These are phyloP conservation scores for Sisyra nigra DNA, from an alignment of 2,888 invertebrate species.

Conservation along the genomic window DNA sequence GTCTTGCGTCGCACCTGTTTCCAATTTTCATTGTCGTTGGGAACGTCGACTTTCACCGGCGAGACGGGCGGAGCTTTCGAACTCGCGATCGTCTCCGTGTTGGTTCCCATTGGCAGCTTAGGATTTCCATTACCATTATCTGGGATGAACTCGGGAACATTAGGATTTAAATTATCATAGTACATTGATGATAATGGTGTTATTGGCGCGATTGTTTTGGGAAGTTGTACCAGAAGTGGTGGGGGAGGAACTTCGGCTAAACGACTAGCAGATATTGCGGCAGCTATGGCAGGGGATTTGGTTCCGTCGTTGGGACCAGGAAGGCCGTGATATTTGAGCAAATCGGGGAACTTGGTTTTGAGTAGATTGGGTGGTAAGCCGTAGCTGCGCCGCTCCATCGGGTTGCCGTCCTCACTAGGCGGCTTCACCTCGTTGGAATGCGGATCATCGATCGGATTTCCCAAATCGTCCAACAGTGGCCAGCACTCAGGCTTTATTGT, in stretches of 20 bases:
- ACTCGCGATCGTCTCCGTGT: conserved; percentile 3
- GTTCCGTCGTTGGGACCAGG: not conserved
- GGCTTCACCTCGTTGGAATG: conserved; percentile 4
- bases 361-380: not conserved
- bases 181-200: conserved; percentile 7
- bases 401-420: conserved; percentile 3
- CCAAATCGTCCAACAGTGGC: conserved; percentile 54
- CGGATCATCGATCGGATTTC: conserved; percentile 5
- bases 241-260: conserved; percentile 11
- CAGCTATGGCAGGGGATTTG: conserved; percentile 9
- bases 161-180: conserved; percentile 57
- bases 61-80: not conserved
- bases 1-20: conserved; percentile 31
- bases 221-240: conserved; percentile 7
- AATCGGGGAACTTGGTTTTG: not conserved
- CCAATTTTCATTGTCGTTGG: conserved; percentile 30
- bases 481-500: conserved; percentile 70
- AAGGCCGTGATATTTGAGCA: conserved; percentile 4
- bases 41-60: conserved; percentile 6
- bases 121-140: not conserved
- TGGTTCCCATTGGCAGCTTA: conserved; percentile 7
- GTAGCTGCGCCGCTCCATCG: not conserved
- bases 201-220: conserved; percentile 15
- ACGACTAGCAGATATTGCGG: conserved; percentile 4
- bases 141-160: conserved; percentile 77